Evolutionary conservation across 2,797 vertebrate genomes (phyloP).

Genomic region (Lutjanus campechanus): DNA sequence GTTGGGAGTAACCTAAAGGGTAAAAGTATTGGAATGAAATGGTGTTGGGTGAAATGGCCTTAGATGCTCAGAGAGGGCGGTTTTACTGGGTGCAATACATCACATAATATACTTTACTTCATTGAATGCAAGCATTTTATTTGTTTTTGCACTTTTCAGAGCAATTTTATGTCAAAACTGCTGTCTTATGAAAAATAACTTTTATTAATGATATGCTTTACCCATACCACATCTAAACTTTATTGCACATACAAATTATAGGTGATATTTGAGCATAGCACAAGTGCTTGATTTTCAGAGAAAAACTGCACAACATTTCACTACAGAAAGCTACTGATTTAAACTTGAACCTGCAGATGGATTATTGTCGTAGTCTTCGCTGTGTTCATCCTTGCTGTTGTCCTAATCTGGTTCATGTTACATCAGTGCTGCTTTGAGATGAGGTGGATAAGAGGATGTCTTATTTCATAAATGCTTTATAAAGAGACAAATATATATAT

Average conservation of each 20-base stretch:
- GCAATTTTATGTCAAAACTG: conserved; percentile 56
- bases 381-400: conserved; percentile 29
- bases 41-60: conserved; percentile 69
- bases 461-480: conserved; percentile 75
- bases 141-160: conserved; percentile 72
- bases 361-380: conserved; percentile 19
- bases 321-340: conserved; percentile 8
- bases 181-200: conserved; percentile 57
- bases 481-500: conserved; percentile 74
- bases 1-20: conserved; percentile 22
- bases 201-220: conserved; percentile 59
- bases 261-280: conserved; percentile 22
- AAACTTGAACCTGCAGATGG: conserved; percentile 39
- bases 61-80: conserved; percentile 49
- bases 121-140: conserved; percentile 57
- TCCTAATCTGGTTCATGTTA: conserved; percentile 45
- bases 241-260: conserved; percentile 8
- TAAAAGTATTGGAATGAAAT: conserved; percentile 40
- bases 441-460: conserved; percentile 42
- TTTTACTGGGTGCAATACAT: conserved; percentile 57
- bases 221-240: background rate
- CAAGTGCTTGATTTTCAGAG: conserved; percentile 20
- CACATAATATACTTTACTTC: conserved; percentile 37
- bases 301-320: background rate
- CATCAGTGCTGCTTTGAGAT: conserved; percentile 72